Conservation (phyloP, 2,797 vertebrate genomes). For the Sebastes kiyomatsui region DNA sequence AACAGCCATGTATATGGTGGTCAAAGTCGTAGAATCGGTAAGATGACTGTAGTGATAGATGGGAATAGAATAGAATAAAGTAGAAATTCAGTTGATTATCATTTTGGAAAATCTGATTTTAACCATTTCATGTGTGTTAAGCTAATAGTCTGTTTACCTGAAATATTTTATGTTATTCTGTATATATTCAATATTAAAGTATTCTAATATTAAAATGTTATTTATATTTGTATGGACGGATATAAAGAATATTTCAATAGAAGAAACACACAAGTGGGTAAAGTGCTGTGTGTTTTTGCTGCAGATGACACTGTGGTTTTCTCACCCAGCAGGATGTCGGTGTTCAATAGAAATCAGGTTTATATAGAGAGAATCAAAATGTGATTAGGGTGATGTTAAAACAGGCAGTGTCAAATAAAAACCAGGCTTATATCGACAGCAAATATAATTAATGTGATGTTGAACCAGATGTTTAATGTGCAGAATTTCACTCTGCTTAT, state of each 20-base stretch:
- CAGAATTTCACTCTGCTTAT: not conserved
- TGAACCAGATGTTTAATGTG: not conserved
- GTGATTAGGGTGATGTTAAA: too few relatives aligned
- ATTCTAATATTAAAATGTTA: not conserved
- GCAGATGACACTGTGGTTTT: not conserved
- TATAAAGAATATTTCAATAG: not conserved
- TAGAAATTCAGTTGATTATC: not conserved
- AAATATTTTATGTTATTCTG: not conserved
- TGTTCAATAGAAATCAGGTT: not conserved
- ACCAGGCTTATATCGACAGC: not conserved
- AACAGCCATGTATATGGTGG: conserved; percentile 87
- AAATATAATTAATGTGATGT: not conserved
- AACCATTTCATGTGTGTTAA: not conserved
- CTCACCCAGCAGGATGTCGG: not conserved
- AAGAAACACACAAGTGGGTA: not conserved
- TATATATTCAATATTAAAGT: not conserved
- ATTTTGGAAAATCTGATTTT: not conserved
- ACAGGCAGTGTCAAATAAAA: not conserved
- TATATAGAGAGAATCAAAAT: not conserved
- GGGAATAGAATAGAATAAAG: too few relatives aligned
- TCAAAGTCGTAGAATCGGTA: conserved; percentile 85
- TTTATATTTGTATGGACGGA: not conserved
- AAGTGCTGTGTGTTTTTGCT: not conserved
- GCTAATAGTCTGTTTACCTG: not conserved
- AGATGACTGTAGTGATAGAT: conserved; percentile 51